Conservation (phyloP, 2,797 vertebrate genomes). For the Poecile montanus region DNA sequence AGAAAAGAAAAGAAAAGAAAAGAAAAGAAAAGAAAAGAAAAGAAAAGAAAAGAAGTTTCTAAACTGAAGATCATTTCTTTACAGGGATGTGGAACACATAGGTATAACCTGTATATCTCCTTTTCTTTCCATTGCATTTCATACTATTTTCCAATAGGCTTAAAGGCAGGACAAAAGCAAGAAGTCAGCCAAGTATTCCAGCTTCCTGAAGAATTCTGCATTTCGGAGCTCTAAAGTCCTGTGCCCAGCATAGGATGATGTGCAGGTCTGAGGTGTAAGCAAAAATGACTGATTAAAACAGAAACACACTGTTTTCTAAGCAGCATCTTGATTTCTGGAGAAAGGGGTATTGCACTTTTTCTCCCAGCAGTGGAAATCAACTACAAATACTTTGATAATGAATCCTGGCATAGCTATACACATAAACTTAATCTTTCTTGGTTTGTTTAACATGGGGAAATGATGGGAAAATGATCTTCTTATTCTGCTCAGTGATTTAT, state of each 20-base stretch:
- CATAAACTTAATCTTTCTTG: background rate
- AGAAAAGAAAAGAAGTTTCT: background rate
- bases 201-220: background rate
- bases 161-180: background rate
- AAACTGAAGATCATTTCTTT: background rate
- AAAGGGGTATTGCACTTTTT: background rate
- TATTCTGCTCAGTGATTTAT: background rate
- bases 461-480: background rate
- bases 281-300: background rate
- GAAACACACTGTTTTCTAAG: background rate
- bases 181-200: background rate
- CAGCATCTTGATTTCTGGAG: background rate
- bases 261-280: background rate
- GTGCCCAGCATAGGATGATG: background rate
- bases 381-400: background rate
- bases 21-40: background rate
- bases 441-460: background rate
- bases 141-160: background rate
- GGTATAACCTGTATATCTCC: background rate
- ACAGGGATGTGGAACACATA: background rate
- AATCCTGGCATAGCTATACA: background rate
- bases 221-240: background rate
- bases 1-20: background rate
- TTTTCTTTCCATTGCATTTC: background rate
- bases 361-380: background rate